Evolutionary conservation across 2,797 vertebrate species (phyloP).

Genomic region (Girardinus metallicus): DNA sequence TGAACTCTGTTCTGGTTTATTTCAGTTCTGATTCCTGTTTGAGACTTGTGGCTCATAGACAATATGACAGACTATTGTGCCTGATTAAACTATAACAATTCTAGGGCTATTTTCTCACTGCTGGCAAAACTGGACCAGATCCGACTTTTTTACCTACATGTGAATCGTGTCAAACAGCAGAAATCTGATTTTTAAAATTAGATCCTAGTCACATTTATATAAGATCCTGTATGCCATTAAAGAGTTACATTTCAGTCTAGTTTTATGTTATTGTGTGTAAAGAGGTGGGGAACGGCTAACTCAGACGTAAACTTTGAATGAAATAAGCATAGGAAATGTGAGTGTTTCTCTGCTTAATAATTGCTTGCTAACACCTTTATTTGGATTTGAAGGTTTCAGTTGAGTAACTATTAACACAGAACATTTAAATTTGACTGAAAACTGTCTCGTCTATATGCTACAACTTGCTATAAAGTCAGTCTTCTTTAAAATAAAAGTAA

Average conservation of each 20-base stretch:
- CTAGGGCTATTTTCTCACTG: neutral
- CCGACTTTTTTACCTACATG: neutral
- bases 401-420: neutral
- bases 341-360: neutral
- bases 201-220: neutral
- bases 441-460: neutral
- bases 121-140: neutral
- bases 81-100: neutral
- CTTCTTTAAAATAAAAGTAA: conserved; percentile 1
- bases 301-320: neutral
- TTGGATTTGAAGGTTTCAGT: neutral
- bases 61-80: neutral
- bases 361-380: neutral
- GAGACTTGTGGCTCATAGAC: too few species aligned
- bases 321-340: neutral
- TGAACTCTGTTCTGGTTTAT: neutral
- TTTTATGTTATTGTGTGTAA: neutral
- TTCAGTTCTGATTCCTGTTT: neutral
- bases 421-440: neutral
- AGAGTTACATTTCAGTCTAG: neutral
- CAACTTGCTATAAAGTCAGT: neutral
- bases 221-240: too few species aligned
- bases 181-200: neutral
- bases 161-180: neutral
- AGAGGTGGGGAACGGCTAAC: neutral